phyloP scores from a whole-genome alignment of 2,888 invertebrate species.

The Auanema freiburgensis region DNA sequence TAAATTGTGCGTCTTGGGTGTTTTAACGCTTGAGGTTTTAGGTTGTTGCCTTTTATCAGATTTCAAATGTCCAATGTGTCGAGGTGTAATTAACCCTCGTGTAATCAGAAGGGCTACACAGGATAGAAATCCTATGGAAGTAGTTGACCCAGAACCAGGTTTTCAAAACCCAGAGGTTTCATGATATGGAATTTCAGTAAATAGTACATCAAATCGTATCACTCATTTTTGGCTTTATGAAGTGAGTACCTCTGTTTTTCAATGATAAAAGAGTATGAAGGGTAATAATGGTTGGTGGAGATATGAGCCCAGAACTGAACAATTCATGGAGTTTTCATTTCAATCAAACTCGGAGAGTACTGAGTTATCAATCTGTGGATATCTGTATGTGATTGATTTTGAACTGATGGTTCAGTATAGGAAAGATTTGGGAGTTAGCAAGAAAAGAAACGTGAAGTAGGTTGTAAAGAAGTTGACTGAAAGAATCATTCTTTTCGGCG shows the following conservation, averaged over 20 bases:
- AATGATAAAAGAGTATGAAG: constrained; percentile 8
- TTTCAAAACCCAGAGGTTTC: not conserved
- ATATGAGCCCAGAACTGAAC: constrained; percentile 46
- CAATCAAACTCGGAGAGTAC: constrained; percentile 11
- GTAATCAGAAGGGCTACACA: constrained; percentile 28
- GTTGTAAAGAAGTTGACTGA: not conserved
- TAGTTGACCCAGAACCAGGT: constrained; percentile 16
- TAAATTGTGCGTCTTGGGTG: constrained; percentile 5
- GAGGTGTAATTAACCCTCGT: constrained; percentile 26
- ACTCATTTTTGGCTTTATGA: constrained; percentile 37
- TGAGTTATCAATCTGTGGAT: constrained; percentile 32
- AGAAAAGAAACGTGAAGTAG: constrained; percentile 27
- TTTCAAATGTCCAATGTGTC: constrained; percentile 42
- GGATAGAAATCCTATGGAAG: constrained; percentile 10
- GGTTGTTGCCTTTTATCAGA: not conserved
- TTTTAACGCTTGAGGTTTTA: not conserved
- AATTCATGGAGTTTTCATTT: constrained; percentile 34
- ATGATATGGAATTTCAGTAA: not conserved
- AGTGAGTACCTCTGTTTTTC: constrained; percentile 10
- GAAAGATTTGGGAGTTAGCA: constrained; percentile 16
- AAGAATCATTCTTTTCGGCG: too few relatives aligned
- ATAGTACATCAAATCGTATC: too few relatives aligned
- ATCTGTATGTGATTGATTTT: constrained; percentile 34
- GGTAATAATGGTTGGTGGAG: constrained; percentile 45
- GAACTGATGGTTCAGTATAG: constrained; percentile 25